Evolutionary conservation across 2,113 vertebrate species (phyloP).

Genomic region (Lota lota): DNA sequence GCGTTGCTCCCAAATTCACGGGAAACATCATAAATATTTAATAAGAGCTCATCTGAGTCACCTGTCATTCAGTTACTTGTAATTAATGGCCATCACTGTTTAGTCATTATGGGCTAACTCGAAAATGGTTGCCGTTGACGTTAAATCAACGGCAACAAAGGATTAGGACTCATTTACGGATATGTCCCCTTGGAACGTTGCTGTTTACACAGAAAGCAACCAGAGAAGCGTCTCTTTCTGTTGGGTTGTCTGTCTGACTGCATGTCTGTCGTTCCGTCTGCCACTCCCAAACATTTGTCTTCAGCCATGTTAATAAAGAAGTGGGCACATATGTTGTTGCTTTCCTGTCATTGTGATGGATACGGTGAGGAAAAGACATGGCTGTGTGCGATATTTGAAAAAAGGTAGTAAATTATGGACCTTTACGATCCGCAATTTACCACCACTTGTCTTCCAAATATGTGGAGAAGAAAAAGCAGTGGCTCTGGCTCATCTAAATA

Average conservation of each 20-base stretch:
- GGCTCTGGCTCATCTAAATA: slow-evolving; percentile 51
- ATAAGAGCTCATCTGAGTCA: slow-evolving; percentile 63
- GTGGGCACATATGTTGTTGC: no score
- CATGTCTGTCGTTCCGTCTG: neutral
- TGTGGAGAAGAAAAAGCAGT: slow-evolving; percentile 26
- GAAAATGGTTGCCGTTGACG: slow-evolving; percentile 55
- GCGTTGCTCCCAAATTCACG: slow-evolving; percentile 37
- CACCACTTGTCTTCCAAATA: slow-evolving; percentile 36
- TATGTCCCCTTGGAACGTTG: slow-evolving; percentile 46
- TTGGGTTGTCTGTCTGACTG: slow-evolving; percentile 1
- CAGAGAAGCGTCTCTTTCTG: slow-evolving; percentile 16
- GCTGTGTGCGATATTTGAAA: neutral
- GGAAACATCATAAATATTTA: slow-evolving; percentile 60
- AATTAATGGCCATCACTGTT: slow-evolving; percentile 62
- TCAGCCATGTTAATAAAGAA: no score
- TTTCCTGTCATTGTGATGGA: no score
- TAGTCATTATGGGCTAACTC: slow-evolving; percentile 65
- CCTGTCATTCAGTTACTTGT: slow-evolving; percentile 59
- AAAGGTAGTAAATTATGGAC: slow-evolving; percentile 2
- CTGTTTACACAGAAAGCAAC: slow-evolving; percentile 49
- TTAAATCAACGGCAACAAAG: slow-evolving; percentile 64
- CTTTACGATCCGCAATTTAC: slow-evolving; percentile 41
- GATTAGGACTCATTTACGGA: slow-evolving; percentile 44
- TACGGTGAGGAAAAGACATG: neutral
- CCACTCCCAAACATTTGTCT: no score